Evolutionary conservation across 1,140 invertebrate genomes (phyloP), one percentile per base, ranked within the genome.

Genomic region (Chrysomallon squamiferum): DNA sequence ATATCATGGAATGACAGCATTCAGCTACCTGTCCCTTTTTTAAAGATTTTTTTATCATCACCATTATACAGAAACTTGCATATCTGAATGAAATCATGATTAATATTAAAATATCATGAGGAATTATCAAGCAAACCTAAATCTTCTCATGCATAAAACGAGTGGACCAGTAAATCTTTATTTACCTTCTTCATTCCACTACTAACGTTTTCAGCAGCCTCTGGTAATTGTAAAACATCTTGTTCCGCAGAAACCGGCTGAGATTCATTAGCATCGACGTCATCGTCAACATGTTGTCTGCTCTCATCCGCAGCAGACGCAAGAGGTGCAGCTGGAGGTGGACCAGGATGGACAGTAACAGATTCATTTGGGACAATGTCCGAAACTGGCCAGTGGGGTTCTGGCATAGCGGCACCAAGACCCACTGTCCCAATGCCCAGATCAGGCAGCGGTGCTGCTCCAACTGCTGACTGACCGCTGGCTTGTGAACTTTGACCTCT

Each of bases 371-470:
- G 43, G n/a, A 29, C 47, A 22, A 33, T 38, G 25, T 65, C 35
- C 3, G 54, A 18, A 18, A 18, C 57, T 27, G 58, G 7, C 27
- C 33, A 52, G 7, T 18, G 60, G 29, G 22, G 32, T 45, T 66
- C 69, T 3, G 45, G 27, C 27, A 62, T 59, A 35, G 18, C 15
- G 25, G 18, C 15, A 50, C 65, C 65, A 13, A 68, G 9, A n/a
- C 62, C 62, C 47, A 59, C 68, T n/a, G 50, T 66, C 1, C 70
- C 70, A 30, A 72, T 35, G 20, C 70, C 70, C 25, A 72, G 61
- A 47, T 72, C 70, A 20, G 70, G 70, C 22, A 72, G 65, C 35
- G 50, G 50, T 5, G 50, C 50, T 54, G 50, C 13, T 25, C 18
- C 49, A 52, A 20, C 66, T 56, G 59, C 54, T 68, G 33, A 45